Evolutionary conservation across 2,888 invertebrate genomes (phyloP), one percentile per base, ranked within the genome.

Genomic region (Hecatera dysodea): DNA sequence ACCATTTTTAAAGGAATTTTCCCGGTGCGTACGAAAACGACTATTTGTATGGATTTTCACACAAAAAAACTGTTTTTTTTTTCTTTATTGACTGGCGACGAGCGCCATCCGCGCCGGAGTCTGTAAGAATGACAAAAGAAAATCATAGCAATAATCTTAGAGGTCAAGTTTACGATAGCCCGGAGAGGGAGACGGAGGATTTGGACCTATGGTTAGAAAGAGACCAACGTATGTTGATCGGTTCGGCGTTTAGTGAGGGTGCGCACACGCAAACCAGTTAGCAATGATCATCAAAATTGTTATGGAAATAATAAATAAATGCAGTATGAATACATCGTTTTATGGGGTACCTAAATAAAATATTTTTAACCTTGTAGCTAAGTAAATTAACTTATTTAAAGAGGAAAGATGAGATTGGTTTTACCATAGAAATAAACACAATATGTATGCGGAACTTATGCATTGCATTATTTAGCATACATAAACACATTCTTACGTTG

Each of bases 131-230:
- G 91, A 90, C 89, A 90, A 89, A 90, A 90, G 85, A 87, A 86
- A 87, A 87, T 86, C 82, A 86, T 86, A 88, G 86, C 87, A 85
- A 76, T 83, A 86, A 86, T 84, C 82, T 77, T 68, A 86, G 91
- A 94, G 94, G 93, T 94, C 94, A 94, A 93, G 94, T 93, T 93
- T 93, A 92, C 89, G 90, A 93, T 92, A 89, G 87, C 85, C 84
- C 83, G 67, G 78, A 70, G 87, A 88, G 63, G 24, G 86, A 89
- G 90, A 89, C 60, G 78, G 81, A 81, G 64, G 44, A 71, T 48
- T 67, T 73, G 65, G 46, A 33, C 11, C 15, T 44, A 69, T 60
- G 1, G 83, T 72, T 64, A 36, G 78, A 90, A 73, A 75, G 87
- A 87, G 92, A 93, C 63, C 44, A 64, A 53, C 64, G 42, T 85